Evolutionary conservation across 1,140 invertebrate genomes (phyloP).

Genomic region (Sitophilus oryzae): DNA sequence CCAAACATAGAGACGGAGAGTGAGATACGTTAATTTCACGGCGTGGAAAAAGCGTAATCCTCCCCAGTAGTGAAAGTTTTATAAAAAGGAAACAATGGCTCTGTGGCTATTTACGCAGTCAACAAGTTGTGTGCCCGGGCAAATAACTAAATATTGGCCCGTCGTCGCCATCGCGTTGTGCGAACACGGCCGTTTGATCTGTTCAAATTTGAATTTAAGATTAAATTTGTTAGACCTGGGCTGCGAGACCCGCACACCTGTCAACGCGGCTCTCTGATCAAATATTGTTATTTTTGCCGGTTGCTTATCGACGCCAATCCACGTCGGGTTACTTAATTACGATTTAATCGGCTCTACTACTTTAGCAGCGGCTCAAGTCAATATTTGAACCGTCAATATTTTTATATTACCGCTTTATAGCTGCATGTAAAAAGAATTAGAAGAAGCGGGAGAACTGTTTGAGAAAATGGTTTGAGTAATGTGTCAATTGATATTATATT

Average conservation of each 20-base stretch:
- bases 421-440: too few species aligned
- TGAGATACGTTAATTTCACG: constrained; percentile 12
- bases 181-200: constrained; percentile 44
- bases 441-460: too few species aligned
- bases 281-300: constrained; percentile 42
- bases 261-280: constrained; percentile 36
- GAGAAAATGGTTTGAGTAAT: too few species aligned
- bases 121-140: constrained; percentile 43
- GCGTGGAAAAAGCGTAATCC: constrained; percentile 15
- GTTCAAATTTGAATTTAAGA: constrained; percentile 45
- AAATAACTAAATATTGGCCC: constrained; percentile 44
- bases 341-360: background rate
- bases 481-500: too few species aligned
- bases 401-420: too few species aligned
- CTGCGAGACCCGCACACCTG: constrained; percentile 35
- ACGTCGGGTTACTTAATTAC: constrained; percentile 15
- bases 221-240: constrained; percentile 44
- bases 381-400: too few species aligned
- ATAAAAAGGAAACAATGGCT: constrained; percentile 40
- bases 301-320: constrained; percentile 27
- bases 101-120: constrained; percentile 41
- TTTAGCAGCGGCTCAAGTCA: too few species aligned
- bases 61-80: constrained; percentile 13
- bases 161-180: constrained; percentile 32
- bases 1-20: too few species aligned